Base-by-base conservation (phyloP, 1,140 invertebrate genomes). In the Phortica variegata region DNA sequence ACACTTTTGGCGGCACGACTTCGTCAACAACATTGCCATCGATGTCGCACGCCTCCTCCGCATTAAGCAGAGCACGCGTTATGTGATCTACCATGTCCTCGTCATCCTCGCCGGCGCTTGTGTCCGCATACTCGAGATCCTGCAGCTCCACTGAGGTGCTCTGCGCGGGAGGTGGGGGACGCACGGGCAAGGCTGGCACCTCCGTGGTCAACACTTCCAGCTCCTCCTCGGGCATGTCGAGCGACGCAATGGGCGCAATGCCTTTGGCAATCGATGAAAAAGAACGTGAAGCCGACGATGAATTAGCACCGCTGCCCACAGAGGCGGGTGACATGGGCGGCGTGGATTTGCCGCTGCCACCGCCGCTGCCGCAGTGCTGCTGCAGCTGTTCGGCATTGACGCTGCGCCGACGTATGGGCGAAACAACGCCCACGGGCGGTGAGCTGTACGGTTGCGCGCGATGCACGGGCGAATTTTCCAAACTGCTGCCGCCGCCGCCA, bases 41-140 rank as follows among this genome's bases (percentile, higher is more conserved):
- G 13, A 60, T 69, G 6, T 43, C 32, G 12, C 47, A 20, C 16
- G 54, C 59, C 10, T 62, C 38, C 26, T 68, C 58, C 18, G 56
- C 60, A 16, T 70, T 55, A 18, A 65, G 32, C 26, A 52, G 52
- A 26, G 54, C 47, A 21, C 33, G 78, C 72, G 48, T 81, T 76
- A 48, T 71, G 65, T 63, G 77, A 75, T 47, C 74, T 21, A 73
- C 23, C 37, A 71, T 49, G 36, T 73, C 71, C 38, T 73, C 77
- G 19, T 82, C 79, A 46, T 78, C 76, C 47, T 79, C 80, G 37
- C 77, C 77, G 33, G 78, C 80, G 34, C 78, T 80, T 9, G 78
- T 81, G 59, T 81, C 80, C 2, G 78, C 81, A 66, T 78, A 82
- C 53, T 82, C 66, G 68, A 80, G 32, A 70, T 73, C 73, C 77